Conservation (phyloP, 2,113 vertebrate species). For the Thermophis baileyi region DNA sequence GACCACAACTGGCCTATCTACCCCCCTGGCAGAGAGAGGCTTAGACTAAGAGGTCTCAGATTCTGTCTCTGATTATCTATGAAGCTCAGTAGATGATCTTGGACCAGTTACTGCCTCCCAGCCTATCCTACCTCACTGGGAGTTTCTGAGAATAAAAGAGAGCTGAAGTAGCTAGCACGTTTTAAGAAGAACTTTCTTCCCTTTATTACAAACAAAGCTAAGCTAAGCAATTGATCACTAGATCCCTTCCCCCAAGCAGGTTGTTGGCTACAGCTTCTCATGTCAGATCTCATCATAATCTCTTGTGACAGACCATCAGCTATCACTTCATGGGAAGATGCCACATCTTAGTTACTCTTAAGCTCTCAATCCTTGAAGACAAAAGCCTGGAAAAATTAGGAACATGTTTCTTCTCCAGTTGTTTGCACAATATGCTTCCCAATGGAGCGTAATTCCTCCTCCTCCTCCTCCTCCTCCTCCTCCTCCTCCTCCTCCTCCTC, state of each 20-base stretch:
- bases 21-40: background rate
- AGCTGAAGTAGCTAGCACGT: background rate
- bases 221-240: constrained; percentile 37
- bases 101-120: background rate
- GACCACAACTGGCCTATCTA: background rate
- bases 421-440: constrained; percentile 59
- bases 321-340: constrained; percentile 56
- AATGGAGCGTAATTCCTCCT: constrained; percentile 59
- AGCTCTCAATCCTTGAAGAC: constrained; percentile 62
- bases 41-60: background rate
- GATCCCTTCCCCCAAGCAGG: constrained; percentile 44
- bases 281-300: constrained; percentile 57
- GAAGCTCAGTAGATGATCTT: background rate
- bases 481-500: constrained; percentile 41
- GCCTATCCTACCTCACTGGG: no score
- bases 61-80: background rate
- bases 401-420: constrained; percentile 65
- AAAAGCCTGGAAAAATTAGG: constrained; percentile 71
- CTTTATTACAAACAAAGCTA: background rate
- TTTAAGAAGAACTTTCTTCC: background rate
- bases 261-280: constrained; percentile 36
- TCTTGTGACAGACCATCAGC: constrained; percentile 45
- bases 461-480: background rate
- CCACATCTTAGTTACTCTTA: constrained; percentile 64
- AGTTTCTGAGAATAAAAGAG: background rate